Evolutionary conservation across 1,140 invertebrate genomes (phyloP).

Genomic region (Heterodera carotae): DNA sequence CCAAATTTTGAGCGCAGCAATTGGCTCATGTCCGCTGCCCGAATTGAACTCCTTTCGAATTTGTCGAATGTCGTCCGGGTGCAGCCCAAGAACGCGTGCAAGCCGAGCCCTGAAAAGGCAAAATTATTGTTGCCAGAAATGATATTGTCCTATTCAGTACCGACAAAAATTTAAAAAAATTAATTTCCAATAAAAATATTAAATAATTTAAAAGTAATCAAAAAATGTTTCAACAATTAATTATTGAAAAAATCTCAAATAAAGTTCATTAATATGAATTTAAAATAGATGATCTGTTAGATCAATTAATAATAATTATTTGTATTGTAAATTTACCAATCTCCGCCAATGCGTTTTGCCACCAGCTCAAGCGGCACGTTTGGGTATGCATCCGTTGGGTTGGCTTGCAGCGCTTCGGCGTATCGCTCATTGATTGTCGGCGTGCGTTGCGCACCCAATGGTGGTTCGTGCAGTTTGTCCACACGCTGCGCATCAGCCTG

Average conservation of each 20-base stretch:
- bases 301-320: too few species aligned
- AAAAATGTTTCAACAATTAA: too few species aligned
- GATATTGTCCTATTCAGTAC: too few species aligned
- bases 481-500: constrained; percentile 11
- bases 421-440: constrained; percentile 24
- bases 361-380: constrained; percentile 26
- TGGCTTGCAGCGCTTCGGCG: constrained; percentile 14
- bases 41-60: constrained; percentile 54
- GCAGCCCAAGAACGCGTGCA: constrained; percentile 57
- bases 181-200: too few species aligned
- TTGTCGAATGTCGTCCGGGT: constrained; percentile 60
- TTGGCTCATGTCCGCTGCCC: constrained; percentile 54
- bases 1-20: constrained; percentile 62
- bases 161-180: too few species aligned
- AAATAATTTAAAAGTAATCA: too few species aligned
- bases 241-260: too few species aligned
- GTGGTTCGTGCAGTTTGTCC: background rate
- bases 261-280: too few species aligned
- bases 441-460: background rate
- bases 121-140: too few species aligned
- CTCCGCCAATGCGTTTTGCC: constrained; percentile 22
- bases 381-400: constrained; percentile 27
- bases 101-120: constrained; percentile 43
- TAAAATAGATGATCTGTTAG: too few species aligned
- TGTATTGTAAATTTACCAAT: constrained; percentile 6